These are phyloP conservation scores for Cotesia vestalis DNA, from an alignment of 1,140 invertebrate genomes.

Conservation along the genomic window DNA sequence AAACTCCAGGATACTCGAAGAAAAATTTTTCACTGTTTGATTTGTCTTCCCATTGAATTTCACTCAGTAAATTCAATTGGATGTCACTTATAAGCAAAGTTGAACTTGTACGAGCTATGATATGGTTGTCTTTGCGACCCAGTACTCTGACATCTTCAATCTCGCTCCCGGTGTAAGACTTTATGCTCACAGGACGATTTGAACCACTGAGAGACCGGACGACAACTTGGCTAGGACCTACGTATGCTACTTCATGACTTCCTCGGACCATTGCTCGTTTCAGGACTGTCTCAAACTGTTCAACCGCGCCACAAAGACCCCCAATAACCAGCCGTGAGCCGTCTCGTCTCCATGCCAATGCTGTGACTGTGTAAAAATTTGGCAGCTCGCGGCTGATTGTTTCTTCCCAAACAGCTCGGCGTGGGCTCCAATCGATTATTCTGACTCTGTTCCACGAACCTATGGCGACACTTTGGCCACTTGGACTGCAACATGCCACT, in stretches of 20 bases:
- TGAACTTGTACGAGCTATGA: constrained; percentile 88
- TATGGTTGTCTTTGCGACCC: constrained; percentile 80
- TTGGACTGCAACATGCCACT: constrained; percentile 82
- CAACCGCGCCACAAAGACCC: constrained; percentile 76
- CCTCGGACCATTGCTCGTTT: constrained; percentile 70
- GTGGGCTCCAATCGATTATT: constrained; percentile 85
- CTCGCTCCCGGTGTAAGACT: constrained; percentile 86
- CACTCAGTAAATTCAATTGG: constrained; percentile 82
- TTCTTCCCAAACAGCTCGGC: constrained; percentile 84
- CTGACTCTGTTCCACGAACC: constrained; percentile 92
- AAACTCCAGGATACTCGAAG: constrained; percentile 94
- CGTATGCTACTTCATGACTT: constrained; percentile 81
- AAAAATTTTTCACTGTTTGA: constrained; percentile 90
- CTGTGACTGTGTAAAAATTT: constrained; percentile 89
- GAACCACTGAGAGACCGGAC: constrained; percentile 73
- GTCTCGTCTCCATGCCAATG: constrained; percentile 91
- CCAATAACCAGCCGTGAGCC: constrained; percentile 75
- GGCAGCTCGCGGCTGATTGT: constrained; percentile 78
- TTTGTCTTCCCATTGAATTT: constrained; percentile 74
- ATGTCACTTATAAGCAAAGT: constrained; percentile 93
- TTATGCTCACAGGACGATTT: constrained; percentile 75
- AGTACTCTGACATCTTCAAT: constrained; percentile 91
- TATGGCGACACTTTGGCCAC: constrained; percentile 87
- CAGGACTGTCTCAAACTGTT: constrained; percentile 80
- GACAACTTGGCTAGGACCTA: constrained; percentile 83